Base-by-base conservation (phyloP, 2,797 vertebrate species). In the Pristis pectinata region DNA sequence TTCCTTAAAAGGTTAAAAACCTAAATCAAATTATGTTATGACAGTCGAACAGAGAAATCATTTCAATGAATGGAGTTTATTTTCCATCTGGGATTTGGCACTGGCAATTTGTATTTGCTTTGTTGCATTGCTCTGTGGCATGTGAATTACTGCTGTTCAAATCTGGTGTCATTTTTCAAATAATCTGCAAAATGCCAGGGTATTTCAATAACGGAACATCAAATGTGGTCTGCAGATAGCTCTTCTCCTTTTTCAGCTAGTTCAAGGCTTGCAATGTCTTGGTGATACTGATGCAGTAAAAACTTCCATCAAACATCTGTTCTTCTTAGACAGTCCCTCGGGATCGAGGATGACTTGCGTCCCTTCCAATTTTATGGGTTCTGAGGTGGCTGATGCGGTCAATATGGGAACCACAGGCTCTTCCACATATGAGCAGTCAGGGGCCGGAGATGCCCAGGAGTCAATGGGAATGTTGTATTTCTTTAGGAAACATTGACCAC, bases 51-150 rank as follows among this genome's bases (percentile, higher is more conserved):
- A 89, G 30, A n/a, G 56, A 56, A 89, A 89, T 37, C 22, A 64
- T 61, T 59, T 61, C 30, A 89, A n/a, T 19, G 85, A 89, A 89
- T 67, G n/a, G 61, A 67, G 61, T 91, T 91, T 64, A 91, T 67
- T 91, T 67, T 41, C 87, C 4, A 22, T 41, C 87, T 91, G n/a
- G 61, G 61, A 41, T 44, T 89, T 89, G 61, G 34, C n/a, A 59
- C 59, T 89, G 59, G 85, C 15, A 89, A 85, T 1, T 61, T 17
- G 9, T 89, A 19, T 1, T 34, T 89, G 85, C 34, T 64, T 17
- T 64, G 56, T 89, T 64, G 59, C 56, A 87, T 1, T 37, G 34
- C n/a, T 61, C 17, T 37, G 56, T 15, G 19, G 80, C 9, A 83
- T 24, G 3, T 22, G 79, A 44, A 44, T 44, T 80, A 85, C 10